Conservation (phyloP, 2,797 vertebrate genomes). For the Acanthurus tractus region DNA sequence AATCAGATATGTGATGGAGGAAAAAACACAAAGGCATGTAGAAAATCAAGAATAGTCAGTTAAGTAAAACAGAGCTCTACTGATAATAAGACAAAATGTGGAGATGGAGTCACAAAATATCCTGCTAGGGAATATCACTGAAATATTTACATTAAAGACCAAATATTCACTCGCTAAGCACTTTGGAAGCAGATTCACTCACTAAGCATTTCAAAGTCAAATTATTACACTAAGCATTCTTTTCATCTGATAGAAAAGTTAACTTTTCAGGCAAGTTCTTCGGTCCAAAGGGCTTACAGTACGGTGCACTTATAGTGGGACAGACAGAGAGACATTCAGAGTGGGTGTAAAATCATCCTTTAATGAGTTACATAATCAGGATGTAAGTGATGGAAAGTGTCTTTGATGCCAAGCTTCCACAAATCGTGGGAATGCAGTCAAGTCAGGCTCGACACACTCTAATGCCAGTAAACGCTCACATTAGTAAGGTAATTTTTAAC, state of each 20-base stretch:
- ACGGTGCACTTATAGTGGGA: constrained; percentile 18
- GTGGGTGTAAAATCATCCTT: constrained; percentile 44
- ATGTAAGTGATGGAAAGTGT: constrained; percentile 37
- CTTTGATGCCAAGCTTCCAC: constrained; percentile 56
- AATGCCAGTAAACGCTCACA: constrained; percentile 53
- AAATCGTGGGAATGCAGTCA: constrained; percentile 30
- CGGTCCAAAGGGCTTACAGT: constrained; percentile 32
- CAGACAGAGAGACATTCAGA: constrained; percentile 20
- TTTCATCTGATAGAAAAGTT: constrained; percentile 71
- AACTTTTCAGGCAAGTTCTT: constrained; percentile 50
- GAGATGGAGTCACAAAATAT: constrained; percentile 46
- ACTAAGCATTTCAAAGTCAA: constrained; percentile 63
- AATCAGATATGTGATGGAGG: constrained; percentile 29
- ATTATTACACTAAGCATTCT: constrained; percentile 66
- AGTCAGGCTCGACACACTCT: constrained; percentile 37
- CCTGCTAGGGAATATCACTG: constrained; percentile 49
- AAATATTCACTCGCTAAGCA: constrained; percentile 61
- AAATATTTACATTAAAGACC: constrained; percentile 71
- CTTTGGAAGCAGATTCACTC: constrained; percentile 63
- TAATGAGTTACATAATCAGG: constrained; percentile 63
- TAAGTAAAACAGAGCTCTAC: constrained; percentile 30
- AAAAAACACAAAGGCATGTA: constrained; percentile 6
- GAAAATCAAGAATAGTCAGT: constrained; percentile 21
- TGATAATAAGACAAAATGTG: constrained; percentile 44
- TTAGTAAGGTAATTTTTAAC: constrained; percentile 50